Conservation (phyloP, 1,140 invertebrate genomes). For the Orussus abietinus region DNA sequence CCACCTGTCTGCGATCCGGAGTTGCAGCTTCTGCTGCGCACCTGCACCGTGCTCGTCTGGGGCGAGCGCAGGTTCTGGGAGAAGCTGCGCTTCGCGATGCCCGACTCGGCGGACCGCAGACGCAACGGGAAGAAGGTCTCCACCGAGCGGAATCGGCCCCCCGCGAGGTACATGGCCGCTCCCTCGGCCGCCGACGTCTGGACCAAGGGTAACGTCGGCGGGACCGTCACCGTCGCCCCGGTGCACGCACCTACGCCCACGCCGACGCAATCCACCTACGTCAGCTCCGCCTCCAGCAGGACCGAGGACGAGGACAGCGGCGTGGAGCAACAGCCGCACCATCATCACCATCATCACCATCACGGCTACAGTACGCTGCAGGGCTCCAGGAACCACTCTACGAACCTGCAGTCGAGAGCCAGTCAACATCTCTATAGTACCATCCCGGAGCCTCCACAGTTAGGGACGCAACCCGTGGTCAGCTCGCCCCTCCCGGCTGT, state of each 20-base stretch:
- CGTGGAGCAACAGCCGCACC: conserved; percentile 52
- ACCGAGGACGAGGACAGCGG: conserved; percentile 60
- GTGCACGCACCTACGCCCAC: conserved; percentile 57
- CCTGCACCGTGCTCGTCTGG: conserved; percentile 80
- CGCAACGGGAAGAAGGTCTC: conserved; percentile 27
- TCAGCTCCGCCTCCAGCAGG: conserved; percentile 60
- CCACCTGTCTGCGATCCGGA: conserved; percentile 74
- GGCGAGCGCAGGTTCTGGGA: conserved; percentile 86
- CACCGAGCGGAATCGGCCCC: conserved; percentile 41
- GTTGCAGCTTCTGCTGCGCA: conserved; percentile 75
- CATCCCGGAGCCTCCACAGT: conserved; percentile 53
- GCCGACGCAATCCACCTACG: conserved; percentile 62
- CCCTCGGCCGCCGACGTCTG: conserved; percentile 56
- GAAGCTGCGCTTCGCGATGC: conserved; percentile 84
- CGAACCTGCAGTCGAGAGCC: conserved; percentile 47
- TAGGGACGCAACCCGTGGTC: conserved; percentile 28
- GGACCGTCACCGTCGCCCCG: conserved; percentile 31
- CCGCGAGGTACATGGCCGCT: conserved; percentile 57
- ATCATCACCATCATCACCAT: conserved; percentile 44
- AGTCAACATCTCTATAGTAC: conserved; percentile 57
- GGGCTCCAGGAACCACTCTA: conserved; percentile 35
- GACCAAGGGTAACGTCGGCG: conserved; percentile 48
- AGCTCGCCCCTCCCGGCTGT: conserved; percentile 26
- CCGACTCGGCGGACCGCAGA: conserved; percentile 57
- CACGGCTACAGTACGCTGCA: conserved; percentile 45